Conservation (phyloP, 2,888 invertebrate genomes). For the Callyntrura sp. region DNA sequence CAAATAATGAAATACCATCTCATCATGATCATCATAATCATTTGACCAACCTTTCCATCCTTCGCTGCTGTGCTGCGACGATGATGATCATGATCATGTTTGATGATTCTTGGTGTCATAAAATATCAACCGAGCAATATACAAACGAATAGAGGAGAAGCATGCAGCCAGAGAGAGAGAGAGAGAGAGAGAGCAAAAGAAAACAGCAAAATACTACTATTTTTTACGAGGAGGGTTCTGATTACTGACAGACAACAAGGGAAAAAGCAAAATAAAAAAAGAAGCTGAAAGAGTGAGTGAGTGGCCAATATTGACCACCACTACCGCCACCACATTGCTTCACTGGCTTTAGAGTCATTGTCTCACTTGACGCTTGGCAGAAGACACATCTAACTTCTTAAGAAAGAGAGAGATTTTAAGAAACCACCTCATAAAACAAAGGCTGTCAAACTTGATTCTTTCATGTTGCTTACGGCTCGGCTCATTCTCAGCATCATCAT, state of each 20-base stretch:
- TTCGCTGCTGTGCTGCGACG: slow-evolving; percentile 50
- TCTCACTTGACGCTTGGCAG: slow-evolving; percentile 76
- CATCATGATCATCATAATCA: slow-evolving; percentile 45
- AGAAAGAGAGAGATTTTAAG: slow-evolving; percentile 46
- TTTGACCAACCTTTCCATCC: slow-evolving; percentile 52
- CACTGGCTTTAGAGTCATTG: slow-evolving; percentile 66
- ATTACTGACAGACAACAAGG: slow-evolving; percentile 50
- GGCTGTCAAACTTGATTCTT: slow-evolving; percentile 81
- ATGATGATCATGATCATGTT: slow-evolving; percentile 60
- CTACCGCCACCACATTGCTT: slow-evolving; percentile 34
- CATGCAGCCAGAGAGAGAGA: neutral
- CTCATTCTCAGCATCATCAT: slow-evolving; percentile 40
- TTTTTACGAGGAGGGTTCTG: slow-evolving; percentile 52
- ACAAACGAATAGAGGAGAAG: slow-evolving; percentile 46
- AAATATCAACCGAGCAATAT: slow-evolving; percentile 69
- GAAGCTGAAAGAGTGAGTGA: slow-evolving; percentile 25
- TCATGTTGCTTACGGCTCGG: slow-evolving; percentile 61
- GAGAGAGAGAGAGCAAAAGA: slow-evolving; percentile 32
- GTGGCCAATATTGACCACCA: slow-evolving; percentile 71
- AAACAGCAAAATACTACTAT: slow-evolving; percentile 25
- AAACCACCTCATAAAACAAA: slow-evolving; percentile 79
- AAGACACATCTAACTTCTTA: slow-evolving; percentile 60
- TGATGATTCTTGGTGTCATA: slow-evolving; percentile 71
- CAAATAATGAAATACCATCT: slow-evolving; percentile 60
- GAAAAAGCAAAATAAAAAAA: neutral